These are phyloP conservation scores for Gobiocypris rarus DNA, from an alignment of 2,113 vertebrate genomes.

Conservation along the genomic window DNA sequence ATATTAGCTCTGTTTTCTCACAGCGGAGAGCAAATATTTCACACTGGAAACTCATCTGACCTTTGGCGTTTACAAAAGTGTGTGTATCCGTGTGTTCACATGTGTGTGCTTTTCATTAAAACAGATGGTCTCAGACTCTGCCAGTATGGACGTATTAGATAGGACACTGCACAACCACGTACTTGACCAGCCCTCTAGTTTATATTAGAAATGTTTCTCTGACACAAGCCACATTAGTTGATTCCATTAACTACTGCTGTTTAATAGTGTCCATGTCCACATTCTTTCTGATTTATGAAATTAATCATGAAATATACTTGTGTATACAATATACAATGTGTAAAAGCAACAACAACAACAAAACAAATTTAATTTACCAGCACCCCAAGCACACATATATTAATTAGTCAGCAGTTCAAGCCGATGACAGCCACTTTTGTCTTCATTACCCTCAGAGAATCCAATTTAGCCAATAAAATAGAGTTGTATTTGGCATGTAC, in stretches of 20 bases:
- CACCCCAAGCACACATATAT: constrained; percentile 55
- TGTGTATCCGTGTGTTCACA: not conserved
- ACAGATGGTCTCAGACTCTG: not conserved
- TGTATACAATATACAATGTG: no score
- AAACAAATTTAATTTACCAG: constrained; percentile 13
- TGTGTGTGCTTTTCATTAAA: constrained; percentile 13
- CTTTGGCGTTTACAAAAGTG: constrained; percentile 20
- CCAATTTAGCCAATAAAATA: constrained; percentile 66
- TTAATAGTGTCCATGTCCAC: not conserved
- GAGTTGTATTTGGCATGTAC: constrained; percentile 87
- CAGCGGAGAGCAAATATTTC: constrained; percentile 43
- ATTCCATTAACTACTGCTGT: not conserved
- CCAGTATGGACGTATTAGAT: not conserved
- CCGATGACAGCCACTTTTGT: constrained; percentile 76
- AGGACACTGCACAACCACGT: not conserved
- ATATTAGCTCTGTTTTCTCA: constrained; percentile 36
- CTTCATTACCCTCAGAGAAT: constrained; percentile 79
- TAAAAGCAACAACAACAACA: constrained; percentile 15
- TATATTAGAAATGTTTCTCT: constrained; percentile 1
- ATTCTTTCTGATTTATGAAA: not conserved
- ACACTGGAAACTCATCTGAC: constrained; percentile 46
- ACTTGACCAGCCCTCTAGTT: not conserved
- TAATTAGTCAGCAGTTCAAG: constrained; percentile 76
- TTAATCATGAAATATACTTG: constrained; percentile 23
- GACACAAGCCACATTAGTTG: not conserved